Base-by-base conservation (phyloP, 2,888 invertebrate genomes). In the Drosophila multiciliata region DNA sequence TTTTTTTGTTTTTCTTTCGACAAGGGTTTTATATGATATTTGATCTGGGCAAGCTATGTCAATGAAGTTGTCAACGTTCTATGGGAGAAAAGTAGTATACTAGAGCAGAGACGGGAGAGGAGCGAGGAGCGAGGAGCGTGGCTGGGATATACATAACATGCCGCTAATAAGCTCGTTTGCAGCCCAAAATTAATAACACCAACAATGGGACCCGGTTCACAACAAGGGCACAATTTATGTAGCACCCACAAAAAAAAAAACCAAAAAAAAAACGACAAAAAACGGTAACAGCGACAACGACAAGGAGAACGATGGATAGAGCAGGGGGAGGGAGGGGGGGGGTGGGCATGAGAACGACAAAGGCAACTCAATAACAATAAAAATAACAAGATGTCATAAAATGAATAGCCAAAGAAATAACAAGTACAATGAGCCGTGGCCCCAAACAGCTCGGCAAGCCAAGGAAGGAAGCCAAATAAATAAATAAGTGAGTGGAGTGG, bases 281-380 rank as follows among this genome's bases (percentile, higher is more conserved):
- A 48, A 49, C 58, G 54, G 49, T 45, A 50, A 76, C 62, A 63
- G 29, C 50, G 35, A 62, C 55, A 45, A 15, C 36, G n/a, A 38
- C 36, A 6, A 40, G 58, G 49, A 48, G 63, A 49, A 58, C 38
- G 36, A 38, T 49, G 42, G 26, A 66, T n/a, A n/a, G n/a, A n/a
- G n/a, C n/a, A 64, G 17, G 23, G 23, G 29, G 12, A 62, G n/a
- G 12, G 48, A 32, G 3, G 23, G 17, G 48, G 35, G 0, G 65
- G 7, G 48, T 38, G 59, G 12, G 23, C 40, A 63, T 42, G 62
- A 12, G 45, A 40, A 60, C 63, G 74, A 83, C 85, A 89, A 87
- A 88, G 77, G 77, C 89, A 89, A 90, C 90, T 89, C 89, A 89
- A 90, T 85, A 86, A 90, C 83, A 85, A 85, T 85, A 86, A 88